These are phyloP conservation scores for Stenotaenia linearis DNA, from an alignment of 2,888 invertebrate genomes.

Conservation along the genomic window DNA sequence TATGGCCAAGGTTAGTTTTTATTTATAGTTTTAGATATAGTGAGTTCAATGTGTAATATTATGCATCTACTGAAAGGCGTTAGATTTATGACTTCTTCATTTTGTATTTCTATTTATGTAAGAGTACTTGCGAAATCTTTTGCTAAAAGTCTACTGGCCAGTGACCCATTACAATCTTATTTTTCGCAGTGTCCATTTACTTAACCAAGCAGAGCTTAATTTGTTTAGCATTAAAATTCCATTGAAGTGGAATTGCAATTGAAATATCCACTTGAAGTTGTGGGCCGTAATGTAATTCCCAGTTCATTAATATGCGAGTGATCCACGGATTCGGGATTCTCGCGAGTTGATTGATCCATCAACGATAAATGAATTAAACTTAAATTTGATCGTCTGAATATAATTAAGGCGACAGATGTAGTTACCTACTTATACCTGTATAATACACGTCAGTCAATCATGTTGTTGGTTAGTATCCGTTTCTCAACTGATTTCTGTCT, in stretches of 20 bases:
- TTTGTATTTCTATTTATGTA: too few relatives aligned
- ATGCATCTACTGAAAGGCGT: too few relatives aligned
- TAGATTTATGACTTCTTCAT: too few relatives aligned
- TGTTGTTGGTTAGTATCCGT: neutral
- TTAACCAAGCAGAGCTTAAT: neutral
- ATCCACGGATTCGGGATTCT: neutral
- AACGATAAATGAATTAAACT: slow-evolving; percentile 7
- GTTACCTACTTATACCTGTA: neutral
- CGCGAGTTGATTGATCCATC: neutral
- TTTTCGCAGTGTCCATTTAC: neutral
- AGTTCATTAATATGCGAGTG: slow-evolving; percentile 20
- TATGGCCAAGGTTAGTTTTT: too few relatives aligned
- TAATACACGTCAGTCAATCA: slow-evolving; percentile 15
- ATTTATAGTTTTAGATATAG: too few relatives aligned
- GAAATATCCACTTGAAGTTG: slow-evolving; percentile 14
- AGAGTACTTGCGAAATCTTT: too few relatives aligned
- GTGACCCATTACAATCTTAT: neutral
- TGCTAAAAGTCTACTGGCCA: too few relatives aligned
- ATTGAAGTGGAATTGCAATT: neutral
- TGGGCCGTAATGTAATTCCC: neutral
- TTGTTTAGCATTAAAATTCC: neutral
- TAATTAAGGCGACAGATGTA: neutral
- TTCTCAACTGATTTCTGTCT: neutral
- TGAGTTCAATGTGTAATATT: too few relatives aligned
- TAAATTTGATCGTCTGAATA: neutral